These are phyloP conservation scores for Sycophila texana DNA, from an alignment of 2,888 invertebrate species.

Conservation along the genomic window DNA sequence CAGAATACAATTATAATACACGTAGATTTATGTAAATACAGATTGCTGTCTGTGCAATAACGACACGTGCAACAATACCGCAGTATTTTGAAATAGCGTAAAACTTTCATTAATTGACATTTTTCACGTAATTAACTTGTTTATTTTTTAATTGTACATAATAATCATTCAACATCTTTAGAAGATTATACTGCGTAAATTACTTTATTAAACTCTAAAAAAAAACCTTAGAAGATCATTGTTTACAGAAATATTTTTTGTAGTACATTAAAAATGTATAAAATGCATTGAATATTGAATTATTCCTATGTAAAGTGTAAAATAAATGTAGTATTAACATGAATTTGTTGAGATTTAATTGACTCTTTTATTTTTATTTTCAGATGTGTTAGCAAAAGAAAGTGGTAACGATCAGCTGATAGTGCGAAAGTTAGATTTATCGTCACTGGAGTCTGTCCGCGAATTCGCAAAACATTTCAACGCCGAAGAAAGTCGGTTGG, in stretches of 20 bases:
- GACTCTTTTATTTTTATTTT: neutral
- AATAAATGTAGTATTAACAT: neutral
- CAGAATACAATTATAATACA: constrained; percentile 23
- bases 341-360: no score
- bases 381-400: constrained; percentile 84
- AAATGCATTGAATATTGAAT: no score
- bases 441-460: constrained; percentile 86
- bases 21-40: constrained; percentile 1
- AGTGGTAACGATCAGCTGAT: constrained; percentile 83
- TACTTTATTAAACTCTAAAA: no score
- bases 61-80: neutral
- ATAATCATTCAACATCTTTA: no score
- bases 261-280: no score
- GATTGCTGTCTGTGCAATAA: constrained; percentile 11
- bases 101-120: no score
- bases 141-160: no score
- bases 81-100: neutral
- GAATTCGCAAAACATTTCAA: constrained; percentile 90
- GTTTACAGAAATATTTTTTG: no score
- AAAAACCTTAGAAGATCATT: no score
- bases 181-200: no score
- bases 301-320: no score
- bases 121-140: no score
- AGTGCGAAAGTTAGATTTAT: constrained; percentile 86
- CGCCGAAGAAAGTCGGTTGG: constrained; percentile 83